Evolutionary conservation across 2,888 invertebrate species (phyloP), one percentile per base, ranked within the genome.

Genomic region (Sturmia bella): DNA sequence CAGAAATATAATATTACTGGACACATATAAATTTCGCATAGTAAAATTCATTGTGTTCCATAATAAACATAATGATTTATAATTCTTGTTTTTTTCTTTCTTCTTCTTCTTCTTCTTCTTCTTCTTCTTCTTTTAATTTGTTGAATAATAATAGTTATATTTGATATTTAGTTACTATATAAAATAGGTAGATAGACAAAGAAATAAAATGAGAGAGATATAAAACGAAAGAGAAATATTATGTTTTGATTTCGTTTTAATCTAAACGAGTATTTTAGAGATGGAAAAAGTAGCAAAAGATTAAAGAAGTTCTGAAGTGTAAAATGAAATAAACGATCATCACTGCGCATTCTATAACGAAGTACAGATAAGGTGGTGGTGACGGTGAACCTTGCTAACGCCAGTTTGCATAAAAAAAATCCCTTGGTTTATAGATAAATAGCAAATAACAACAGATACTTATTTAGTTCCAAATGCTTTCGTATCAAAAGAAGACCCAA

Each of bases 271-370:
- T 70, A 70, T 57, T 54, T 45, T 57, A 57, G 45, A 61, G 32
- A 69, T 59, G 43, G 69, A 27, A 70, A n/a, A 50, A 50, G 50
- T 48, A 57, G 7, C 57, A 12, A 50, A 24, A 70, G 48, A 39
- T 77, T 37, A 70, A 70, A 48, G 39, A 56, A 63, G 24, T 64
- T 50, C 72, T 15, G 19, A 57, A 24, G 59, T 54, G 52, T 63
- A 6, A 69, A 24, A 39, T 56, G 52, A 72, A 68, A 68, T 61
- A 21, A 54, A 76, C 68, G 76, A 68, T 72, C 57, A 68, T 72
- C 57, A 68, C 76, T 77, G 81, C 76, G 43, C 74, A 77, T 77
- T 77, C 77, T 69, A 57, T 43, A 68, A 77, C 50, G 73, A 45
- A 39, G 12, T 37, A 68, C 68, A 43, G 41, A n/a, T n/a, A n/a